Base-by-base conservation (phyloP, 2,797 vertebrate genomes). In the Chrysocyon brachyurus region DNA sequence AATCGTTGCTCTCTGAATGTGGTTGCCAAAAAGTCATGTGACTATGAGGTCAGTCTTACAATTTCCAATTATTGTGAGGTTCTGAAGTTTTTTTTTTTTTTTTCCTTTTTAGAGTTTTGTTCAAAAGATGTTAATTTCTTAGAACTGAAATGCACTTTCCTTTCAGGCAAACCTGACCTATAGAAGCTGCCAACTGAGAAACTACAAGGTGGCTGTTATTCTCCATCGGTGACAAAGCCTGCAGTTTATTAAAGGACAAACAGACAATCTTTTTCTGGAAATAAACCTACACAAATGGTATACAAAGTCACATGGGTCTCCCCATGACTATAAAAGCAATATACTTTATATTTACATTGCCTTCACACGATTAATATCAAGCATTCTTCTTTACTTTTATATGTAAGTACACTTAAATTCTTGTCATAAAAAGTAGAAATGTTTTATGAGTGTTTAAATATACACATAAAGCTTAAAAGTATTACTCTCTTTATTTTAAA, bases 371-470 rank as follows among this genome's bases (percentile, higher is more conserved):
- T 96, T 96, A 98, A 92, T 96, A 94, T 0, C 17, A 97, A 36
- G 17, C 54, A 57, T 90, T 98, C 28, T 16, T 15, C 83, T 96
- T 97, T 95, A 59, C 52, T 97, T 98, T 97, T 24, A 68, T 94
- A 96, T 97, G 3, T 82, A 97, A 97, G 63, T 84, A 77, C 81
- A 78, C 91, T 95, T 54, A 97, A 72, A 93, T 83, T 98, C 83
- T 93, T 81, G 59, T 87, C 31, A 97, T 5, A 97, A 85, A 95
- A 97, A 78, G 63, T 57, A 97, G 68, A 96, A 98, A 70, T 73
- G 26, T 14, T 57, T 93, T 97, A 82, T 87, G 68, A 95, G 28
- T 97, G 93, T 96, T 98, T 98, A 97, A 98, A 97, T 85, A 59
- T 87, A 94, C 21, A 94, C 22, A 96, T 73, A 90, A 97, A 97